Evolutionary conservation across 1,140 invertebrate genomes (phyloP).

Genomic region (Chlorops oryzae): DNA sequence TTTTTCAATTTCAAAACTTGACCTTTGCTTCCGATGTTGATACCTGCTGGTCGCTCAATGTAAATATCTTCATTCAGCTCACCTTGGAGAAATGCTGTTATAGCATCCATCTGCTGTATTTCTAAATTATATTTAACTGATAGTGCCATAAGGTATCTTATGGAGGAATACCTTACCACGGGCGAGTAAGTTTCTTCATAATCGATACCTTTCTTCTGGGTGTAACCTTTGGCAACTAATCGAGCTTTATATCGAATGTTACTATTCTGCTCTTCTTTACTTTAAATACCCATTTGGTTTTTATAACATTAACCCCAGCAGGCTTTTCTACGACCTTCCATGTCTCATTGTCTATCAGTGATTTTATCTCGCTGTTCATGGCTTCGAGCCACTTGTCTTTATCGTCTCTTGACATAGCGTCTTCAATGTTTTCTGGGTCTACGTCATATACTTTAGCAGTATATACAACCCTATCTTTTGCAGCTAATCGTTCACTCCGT

Average conservation of each 20-base stretch:
- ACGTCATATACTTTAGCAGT: background rate
- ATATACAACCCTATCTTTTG: no score
- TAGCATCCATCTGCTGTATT: slow-evolving; percentile 27
- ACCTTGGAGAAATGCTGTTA: slow-evolving; percentile 23
- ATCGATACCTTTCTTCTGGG: slow-evolving; percentile 7
- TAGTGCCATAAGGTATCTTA: slow-evolving; percentile 20
- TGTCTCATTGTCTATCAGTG: slow-evolving; percentile 6
- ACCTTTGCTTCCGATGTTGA: slow-evolving; percentile 11
- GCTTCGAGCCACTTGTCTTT: background rate
- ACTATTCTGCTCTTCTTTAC: slow-evolving; percentile 12
- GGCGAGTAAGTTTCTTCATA: slow-evolving; percentile 11
- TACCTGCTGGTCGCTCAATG: slow-evolving; percentile 38
- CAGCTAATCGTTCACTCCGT: no score
- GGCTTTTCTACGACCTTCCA: slow-evolving; percentile 18
- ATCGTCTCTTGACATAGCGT: background rate
- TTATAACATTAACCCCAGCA: slow-evolving; percentile 15
- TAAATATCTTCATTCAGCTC: slow-evolving; percentile 40
- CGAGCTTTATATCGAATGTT: slow-evolving; percentile 34
- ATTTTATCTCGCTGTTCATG: background rate
- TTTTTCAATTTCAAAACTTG: slow-evolving; percentile 22
- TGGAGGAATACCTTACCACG: slow-evolving; percentile 6
- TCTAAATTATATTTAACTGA: slow-evolving; percentile 17
- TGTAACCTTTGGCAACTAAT: slow-evolving; percentile 18
- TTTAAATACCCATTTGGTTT: slow-evolving; percentile 23
- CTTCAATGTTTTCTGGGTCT: slow-evolving; percentile 3